Conservation (phyloP, 2,797 vertebrate species). For the Trachops cirrhosus region DNA sequence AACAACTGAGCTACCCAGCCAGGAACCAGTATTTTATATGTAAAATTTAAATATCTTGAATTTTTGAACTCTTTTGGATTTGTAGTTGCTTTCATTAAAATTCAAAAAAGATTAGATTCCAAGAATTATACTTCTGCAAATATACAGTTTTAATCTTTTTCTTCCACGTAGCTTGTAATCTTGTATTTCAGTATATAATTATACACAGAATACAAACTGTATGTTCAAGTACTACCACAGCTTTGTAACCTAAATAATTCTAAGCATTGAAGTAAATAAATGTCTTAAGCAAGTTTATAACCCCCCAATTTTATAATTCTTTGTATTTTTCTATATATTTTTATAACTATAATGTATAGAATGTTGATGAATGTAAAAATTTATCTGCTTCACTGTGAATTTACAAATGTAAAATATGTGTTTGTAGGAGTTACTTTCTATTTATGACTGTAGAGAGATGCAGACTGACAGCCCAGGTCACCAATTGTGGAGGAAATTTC, state of each 20-base stretch:
- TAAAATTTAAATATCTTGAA: background rate
- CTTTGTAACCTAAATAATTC: conserved; percentile 2
- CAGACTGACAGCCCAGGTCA: conserved; percentile 88
- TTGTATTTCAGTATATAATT: background rate
- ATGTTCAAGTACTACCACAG: background rate
- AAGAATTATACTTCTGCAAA: conserved; percentile 17
- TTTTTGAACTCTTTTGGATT: background rate
- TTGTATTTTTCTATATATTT: background rate
- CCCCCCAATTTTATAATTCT: conserved; percentile 15
- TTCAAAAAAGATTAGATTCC: background rate
- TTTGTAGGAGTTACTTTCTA: conserved; percentile 92
- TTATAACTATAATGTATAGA: background rate
- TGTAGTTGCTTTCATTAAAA: conserved; percentile 35
- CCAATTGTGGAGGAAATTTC: conserved; percentile 96
- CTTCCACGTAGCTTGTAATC: conserved; percentile 10
- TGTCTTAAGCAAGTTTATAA: background rate
- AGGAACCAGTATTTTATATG: background rate
- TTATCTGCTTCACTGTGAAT: background rate
- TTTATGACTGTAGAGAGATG: conserved; percentile 94
- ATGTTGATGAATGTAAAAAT: background rate
- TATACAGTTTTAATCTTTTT: background rate
- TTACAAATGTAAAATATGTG: conserved; percentile 46
- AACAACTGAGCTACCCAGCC: no score
- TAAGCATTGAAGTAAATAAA: conserved; percentile 35
- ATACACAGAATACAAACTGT: background rate